Conservation (phyloP, 2,113 vertebrate genomes). For the Marmota flaviventris region DNA sequence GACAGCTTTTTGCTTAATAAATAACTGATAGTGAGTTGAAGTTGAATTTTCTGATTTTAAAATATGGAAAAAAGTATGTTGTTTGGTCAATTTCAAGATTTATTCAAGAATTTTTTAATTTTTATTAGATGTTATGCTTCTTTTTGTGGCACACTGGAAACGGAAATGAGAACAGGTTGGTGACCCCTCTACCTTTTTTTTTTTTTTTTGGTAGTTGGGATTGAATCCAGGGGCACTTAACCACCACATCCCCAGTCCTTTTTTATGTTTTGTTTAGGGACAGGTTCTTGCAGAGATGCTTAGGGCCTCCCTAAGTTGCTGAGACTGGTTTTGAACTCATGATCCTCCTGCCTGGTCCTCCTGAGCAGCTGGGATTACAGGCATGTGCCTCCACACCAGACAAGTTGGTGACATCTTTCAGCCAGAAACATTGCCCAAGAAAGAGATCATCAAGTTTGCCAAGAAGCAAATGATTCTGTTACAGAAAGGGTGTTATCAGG, state of each 20-base stretch:
- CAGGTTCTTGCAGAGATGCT: no score
- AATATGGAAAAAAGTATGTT: no score
- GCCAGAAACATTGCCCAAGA: conserved; percentile 96
- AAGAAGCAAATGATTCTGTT: conserved; percentile 96
- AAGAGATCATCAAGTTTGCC: conserved; percentile 98
- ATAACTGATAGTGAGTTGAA: not conserved
- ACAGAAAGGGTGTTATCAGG: conserved; percentile 88
- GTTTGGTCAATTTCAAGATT: not conserved
- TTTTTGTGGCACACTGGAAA: not conserved
- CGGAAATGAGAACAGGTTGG: not conserved
- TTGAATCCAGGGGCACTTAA: no score
- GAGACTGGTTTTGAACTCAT: no score
- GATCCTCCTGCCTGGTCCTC: no score
- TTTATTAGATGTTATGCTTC: conserved; percentile 15
- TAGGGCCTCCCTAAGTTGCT: no score
- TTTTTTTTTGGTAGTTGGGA: no score
- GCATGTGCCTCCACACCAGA: no score
- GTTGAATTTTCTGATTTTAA: no score
- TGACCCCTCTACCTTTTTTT: not conserved
- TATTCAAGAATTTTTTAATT: conserved; percentile 7
- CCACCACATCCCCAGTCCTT: no score
- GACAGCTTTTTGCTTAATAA: not conserved
- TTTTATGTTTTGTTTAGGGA: no score
- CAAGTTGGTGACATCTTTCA: conserved; percentile 83
- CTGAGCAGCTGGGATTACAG: no score